Percentiles rank a stretch among this genome's conserved stretches.
Evolutionary conservation across 2,113 vertebrate species (phyloP).

Genomic region (Gobio gobio): DNA sequence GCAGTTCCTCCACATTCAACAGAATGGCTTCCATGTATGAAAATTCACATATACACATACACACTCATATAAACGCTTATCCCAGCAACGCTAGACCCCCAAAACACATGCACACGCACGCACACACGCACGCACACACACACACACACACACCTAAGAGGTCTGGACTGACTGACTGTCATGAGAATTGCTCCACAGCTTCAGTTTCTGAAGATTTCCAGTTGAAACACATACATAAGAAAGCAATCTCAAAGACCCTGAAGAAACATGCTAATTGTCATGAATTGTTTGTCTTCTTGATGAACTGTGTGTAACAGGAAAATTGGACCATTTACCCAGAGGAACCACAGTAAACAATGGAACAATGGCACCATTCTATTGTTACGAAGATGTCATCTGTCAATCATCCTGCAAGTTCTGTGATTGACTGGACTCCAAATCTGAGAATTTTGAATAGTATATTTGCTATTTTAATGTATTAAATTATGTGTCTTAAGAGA

Average conservation of each 20-base stretch:
- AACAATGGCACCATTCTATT: constrained; percentile 40
- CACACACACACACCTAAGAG: neutral
- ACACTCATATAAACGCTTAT: constrained; percentile 40
- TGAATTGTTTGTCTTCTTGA: constrained; percentile 32
- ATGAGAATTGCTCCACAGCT: neutral
- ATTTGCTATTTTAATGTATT: constrained; percentile 62
- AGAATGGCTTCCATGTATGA: constrained; percentile 98
- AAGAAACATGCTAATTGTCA: constrained; percentile 30
- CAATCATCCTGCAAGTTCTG: constrained; percentile 40
- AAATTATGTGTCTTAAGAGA: constrained; percentile 65
- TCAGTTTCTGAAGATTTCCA: constrained; percentile 43
- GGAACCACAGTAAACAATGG: constrained; percentile 41
- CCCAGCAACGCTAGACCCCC: neutral
- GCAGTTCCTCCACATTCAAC: constrained; percentile 95
- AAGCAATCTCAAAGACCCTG: constrained; percentile 28
- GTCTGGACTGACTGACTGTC: constrained; percentile 23
- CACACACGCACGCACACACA: constrained; percentile 64
- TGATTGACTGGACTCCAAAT: constrained; percentile 52
- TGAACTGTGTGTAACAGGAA: constrained; percentile 27
- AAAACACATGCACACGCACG: constrained; percentile 67
- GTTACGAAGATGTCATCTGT: constrained; percentile 56
- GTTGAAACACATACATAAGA: constrained; percentile 29
- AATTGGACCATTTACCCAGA: constrained; percentile 42
- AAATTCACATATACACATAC: constrained; percentile 73
- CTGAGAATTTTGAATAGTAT: constrained; percentile 55